A percentile compares a stretch with the other conserved stretches of the same genome.
These are phyloP conservation scores for Diacarnus erythraeanus DNA, from an alignment of 37 sponge, comb jelly and placozoan genomes.

Conservation along the genomic window DNA sequence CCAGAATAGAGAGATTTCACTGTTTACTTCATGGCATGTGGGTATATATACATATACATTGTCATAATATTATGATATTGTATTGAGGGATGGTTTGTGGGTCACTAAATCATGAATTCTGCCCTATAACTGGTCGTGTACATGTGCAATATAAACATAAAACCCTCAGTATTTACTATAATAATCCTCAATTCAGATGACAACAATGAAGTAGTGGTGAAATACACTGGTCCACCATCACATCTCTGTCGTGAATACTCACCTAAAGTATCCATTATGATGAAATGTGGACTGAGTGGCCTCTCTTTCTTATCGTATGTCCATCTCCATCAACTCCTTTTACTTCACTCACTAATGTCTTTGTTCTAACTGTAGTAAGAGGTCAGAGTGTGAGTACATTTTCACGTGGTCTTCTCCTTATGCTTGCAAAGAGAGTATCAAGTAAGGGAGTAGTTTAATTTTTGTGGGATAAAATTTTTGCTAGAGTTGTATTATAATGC, in stretches of 20 bases:
- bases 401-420: constrained; percentile 44
- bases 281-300: constrained; percentile 14
- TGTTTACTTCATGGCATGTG: no score
- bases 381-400: constrained; percentile 10
- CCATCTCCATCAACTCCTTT: background rate
- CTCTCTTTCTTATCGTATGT: constrained; percentile 6
- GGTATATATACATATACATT: background rate
- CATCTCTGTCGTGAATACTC: constrained; percentile 3
- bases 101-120: no score
- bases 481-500: background rate
- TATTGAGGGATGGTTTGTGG: no score
- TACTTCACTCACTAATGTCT: background rate
- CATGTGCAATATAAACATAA: no score
- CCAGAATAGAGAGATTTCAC: no score
- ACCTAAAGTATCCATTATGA: constrained; percentile 21
- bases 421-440: constrained; percentile 31
- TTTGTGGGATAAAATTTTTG: background rate
- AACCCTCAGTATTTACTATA: no score
- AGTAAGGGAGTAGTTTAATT: background rate
- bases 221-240: constrained; percentile 9
- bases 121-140: no score
- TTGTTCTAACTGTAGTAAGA: background rate
- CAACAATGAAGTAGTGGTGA: constrained; percentile 1
- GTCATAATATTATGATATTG: background rate
- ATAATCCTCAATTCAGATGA: no score